These are phyloP conservation scores for Delphinapterus leucas DNA, from an alignment of 2,113 vertebrate genomes.

Conservation along the genomic window DNA sequence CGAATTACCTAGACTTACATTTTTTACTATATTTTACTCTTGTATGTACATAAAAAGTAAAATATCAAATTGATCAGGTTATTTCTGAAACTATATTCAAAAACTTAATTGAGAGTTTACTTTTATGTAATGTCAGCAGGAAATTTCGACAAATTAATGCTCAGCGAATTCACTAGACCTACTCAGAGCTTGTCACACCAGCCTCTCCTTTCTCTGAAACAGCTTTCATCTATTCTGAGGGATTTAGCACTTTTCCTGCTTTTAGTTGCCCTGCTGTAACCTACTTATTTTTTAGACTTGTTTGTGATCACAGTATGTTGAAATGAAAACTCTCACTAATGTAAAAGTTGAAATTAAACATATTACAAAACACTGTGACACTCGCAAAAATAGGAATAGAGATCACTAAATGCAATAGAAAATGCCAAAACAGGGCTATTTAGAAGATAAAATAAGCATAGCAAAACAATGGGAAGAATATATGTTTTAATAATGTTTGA, in stretches of 20 bases:
- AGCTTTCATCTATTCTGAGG: background rate
- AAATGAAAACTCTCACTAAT: background rate
- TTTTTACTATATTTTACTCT: conserved; percentile 7
- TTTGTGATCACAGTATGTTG: background rate
- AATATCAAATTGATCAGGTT: background rate
- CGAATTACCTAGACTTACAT: background rate
- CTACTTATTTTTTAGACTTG: background rate
- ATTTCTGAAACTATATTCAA: conserved; percentile 43
- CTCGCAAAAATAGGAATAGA: background rate
- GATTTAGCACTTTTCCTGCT: background rate
- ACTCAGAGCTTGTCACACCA: background rate
- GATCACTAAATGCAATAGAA: background rate
- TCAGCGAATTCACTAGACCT: background rate
- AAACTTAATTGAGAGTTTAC: conserved; percentile 5
- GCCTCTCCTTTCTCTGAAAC: background rate
- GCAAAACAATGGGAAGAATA: background rate
- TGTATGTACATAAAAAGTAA: background rate
- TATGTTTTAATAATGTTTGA: background rate
- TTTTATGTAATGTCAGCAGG: conserved; percentile 15
- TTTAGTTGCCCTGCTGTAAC: background rate
- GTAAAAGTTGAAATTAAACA: background rate
- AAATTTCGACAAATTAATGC: background rate
- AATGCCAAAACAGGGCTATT: background rate
- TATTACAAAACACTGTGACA: background rate
- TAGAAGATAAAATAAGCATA: background rate